Evolutionary conservation across 35 echinoderm and acorn worm species (phyloP).

Genomic region (Heliocidaris erythrogramma): DNA sequence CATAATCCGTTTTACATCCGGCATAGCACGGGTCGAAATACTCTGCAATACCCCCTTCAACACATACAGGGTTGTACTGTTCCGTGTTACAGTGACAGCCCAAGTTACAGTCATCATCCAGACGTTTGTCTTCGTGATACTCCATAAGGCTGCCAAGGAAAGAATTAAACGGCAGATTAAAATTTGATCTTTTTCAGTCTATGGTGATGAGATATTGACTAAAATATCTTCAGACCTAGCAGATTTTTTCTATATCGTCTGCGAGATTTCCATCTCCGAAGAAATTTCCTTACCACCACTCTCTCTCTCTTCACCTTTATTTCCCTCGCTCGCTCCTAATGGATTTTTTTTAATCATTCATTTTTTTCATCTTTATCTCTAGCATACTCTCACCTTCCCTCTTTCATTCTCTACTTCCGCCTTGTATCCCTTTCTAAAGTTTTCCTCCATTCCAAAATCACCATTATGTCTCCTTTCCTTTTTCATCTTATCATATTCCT

Average conservation of each 20-base stretch:
- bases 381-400: no score
- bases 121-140: background rate
- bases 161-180: background rate
- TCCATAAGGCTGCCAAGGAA: slow-evolving; percentile 14
- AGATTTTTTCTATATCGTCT: background rate
- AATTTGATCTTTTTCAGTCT: background rate
- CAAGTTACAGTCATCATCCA: slow-evolving; percentile 46
- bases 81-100: slow-evolving; percentile 60
- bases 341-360: no score
- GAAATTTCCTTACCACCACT: no score
- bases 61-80: slow-evolving; percentile 73
- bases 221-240: background rate
- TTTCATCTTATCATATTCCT: no score
- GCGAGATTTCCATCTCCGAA: background rate
- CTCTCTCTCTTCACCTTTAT: no score
- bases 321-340: no score
- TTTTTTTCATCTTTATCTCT: no score
- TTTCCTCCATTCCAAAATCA: no score
- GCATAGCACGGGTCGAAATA: slow-evolving; percentile 85
- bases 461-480: no score
- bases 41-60: slow-evolving; percentile 35
- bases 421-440: no score
- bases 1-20: slow-evolving; percentile 59
- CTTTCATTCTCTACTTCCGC: no score
- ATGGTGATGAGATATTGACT: background rate